Conservation (phyloP, 2,888 invertebrate genomes). For the Agrochola macilenta region DNA sequence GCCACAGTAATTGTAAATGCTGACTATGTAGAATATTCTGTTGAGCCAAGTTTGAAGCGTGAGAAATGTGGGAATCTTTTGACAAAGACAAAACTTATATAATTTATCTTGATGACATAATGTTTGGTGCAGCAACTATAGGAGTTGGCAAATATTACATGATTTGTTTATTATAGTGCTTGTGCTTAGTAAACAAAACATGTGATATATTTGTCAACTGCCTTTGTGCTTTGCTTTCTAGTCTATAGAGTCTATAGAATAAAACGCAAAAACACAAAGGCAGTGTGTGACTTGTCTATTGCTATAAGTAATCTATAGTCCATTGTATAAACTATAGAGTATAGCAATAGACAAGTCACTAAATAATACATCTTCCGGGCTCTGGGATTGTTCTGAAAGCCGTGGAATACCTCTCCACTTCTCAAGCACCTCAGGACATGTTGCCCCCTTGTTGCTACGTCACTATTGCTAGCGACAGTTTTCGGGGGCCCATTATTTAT, state of each 20-base stretch:
- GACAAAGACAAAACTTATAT: constrained; percentile 48
- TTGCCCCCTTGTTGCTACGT: too few relatives aligned
- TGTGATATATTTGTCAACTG: neutral
- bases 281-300: too few relatives aligned
- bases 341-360: neutral
- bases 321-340: too few relatives aligned
- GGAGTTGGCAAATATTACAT: constrained; percentile 7
- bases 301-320: too few relatives aligned
- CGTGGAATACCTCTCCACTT: too few relatives aligned
- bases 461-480: too few relatives aligned
- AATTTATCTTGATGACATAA: constrained; percentile 44
- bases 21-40: constrained; percentile 38
- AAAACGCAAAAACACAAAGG: too few relatives aligned
- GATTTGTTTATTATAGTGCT: neutral
- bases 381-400: too few relatives aligned
- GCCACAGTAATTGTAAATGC: constrained; percentile 55
- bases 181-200: neutral
- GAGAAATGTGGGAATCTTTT: constrained; percentile 59
- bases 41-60: constrained; percentile 38
- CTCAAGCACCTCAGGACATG: too few relatives aligned
- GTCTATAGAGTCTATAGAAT: neutral
- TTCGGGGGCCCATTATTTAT: too few relatives aligned
- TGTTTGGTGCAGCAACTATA: constrained; percentile 1
- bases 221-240: constrained; percentile 5
- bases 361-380: neutral